Percentiles rank a stretch among this genome's conserved stretches.
phyloP scores from a whole-genome alignment of 2,888 invertebrate species.

The Pseudanteris insignis region DNA sequence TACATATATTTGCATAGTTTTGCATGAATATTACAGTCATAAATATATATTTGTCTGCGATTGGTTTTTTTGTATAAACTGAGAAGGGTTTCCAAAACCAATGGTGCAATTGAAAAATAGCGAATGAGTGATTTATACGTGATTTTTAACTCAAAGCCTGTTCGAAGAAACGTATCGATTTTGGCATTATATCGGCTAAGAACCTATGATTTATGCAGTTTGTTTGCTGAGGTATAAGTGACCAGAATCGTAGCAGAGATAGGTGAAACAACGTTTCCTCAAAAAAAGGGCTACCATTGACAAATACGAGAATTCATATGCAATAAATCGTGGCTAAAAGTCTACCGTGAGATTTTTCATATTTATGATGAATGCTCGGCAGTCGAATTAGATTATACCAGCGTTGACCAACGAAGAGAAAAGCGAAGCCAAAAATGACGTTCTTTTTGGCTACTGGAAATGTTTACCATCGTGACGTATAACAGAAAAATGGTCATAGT shows the following conservation, averaged over 20 bases:
- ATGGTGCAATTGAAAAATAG: no score
- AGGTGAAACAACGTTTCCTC: slow-evolving; percentile 33
- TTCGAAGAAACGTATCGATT: slow-evolving; percentile 24
- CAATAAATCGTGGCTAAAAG: slow-evolving; percentile 59
- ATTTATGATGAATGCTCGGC: slow-evolving; percentile 30
- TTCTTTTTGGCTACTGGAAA: neutral
- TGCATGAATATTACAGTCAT: no score
- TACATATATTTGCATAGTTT: no score
- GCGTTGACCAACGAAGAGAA: slow-evolving; percentile 11
- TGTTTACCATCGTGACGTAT: no score
- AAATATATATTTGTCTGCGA: no score
- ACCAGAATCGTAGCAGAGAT: slow-evolving; percentile 25
- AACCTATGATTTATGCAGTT: slow-evolving; percentile 35
- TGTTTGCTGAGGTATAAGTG: slow-evolving; percentile 31
- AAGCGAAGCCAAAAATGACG: slow-evolving; percentile 1
- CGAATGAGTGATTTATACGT: no score
- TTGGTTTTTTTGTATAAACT: no score
- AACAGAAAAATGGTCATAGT: no score
- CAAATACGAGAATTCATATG: slow-evolving; percentile 65
- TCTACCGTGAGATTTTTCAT: slow-evolving; percentile 50
- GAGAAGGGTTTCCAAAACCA: no score
- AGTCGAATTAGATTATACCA: slow-evolving; percentile 8
- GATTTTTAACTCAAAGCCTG: slow-evolving; percentile 4
- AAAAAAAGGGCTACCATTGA: slow-evolving; percentile 54
- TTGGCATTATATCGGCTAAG: slow-evolving; percentile 19